Percentiles rank a stretch among this genome's conserved stretches.
phyloP scores from a whole-genome alignment of 2,113 vertebrate genomes.

The Anser brachyrhynchus region DNA sequence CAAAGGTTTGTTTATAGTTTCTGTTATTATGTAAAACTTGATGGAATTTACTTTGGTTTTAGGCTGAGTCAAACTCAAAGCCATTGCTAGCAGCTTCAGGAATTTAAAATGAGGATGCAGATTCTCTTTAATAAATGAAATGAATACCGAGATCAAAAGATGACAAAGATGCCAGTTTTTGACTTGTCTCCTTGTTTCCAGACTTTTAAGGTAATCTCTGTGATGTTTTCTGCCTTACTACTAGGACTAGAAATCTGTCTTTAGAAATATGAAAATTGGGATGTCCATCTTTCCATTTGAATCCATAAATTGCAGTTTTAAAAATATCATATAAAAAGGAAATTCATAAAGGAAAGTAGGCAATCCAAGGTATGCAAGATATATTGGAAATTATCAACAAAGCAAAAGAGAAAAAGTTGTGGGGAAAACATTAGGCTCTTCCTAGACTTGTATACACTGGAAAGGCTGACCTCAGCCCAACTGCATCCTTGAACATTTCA shows the following conservation, averaged over 20 bases:
- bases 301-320: background rate
- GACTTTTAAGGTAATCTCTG: background rate
- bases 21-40: background rate
- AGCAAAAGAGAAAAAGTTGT: background rate
- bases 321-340: background rate
- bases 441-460: background rate
- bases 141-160: background rate
- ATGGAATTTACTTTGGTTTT: slow-evolving; percentile 11
- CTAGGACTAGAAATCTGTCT: background rate
- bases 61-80: background rate
- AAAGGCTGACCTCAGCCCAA: background rate
- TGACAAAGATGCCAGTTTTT: background rate
- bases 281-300: background rate
- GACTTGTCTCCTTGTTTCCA: background rate
- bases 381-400: background rate
- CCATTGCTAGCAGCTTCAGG: background rate
- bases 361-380: background rate
- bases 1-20: background rate
- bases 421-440: background rate
- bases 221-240: background rate
- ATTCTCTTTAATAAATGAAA: background rate
- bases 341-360: background rate
- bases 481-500: background rate
- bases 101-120: background rate
- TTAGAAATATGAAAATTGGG: background rate